phyloP scores from a whole-genome alignment of 2,888 invertebrate species.

The Ennomos erosarius region DNA sequence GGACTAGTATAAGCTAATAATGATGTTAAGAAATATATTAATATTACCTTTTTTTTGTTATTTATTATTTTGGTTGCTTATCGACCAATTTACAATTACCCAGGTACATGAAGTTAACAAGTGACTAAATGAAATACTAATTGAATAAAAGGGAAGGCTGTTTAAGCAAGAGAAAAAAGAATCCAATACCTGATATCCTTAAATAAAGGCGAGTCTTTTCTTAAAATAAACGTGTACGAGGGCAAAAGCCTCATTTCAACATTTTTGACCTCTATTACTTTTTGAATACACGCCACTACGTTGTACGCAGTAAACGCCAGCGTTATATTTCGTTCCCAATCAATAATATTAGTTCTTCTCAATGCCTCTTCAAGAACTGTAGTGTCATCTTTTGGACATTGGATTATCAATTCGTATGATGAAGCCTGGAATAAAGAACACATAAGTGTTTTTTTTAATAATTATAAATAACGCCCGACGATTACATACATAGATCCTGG shows the following conservation, averaged over 20 bases:
- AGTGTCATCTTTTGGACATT: constrained; percentile 54
- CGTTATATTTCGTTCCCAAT: constrained; percentile 15
- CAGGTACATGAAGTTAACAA: no score
- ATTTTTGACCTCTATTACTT: constrained; percentile 15
- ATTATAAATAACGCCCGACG: no score
- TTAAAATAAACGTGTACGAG: constrained; percentile 11
- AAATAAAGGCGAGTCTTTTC: constrained; percentile 17
- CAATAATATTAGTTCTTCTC: constrained; percentile 47
- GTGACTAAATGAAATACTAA: no score
- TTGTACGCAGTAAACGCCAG: constrained; percentile 13
- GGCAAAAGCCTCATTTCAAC: constrained; percentile 3
- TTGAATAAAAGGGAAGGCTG: no score
- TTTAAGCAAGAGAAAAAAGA: no score
- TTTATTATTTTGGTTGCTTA: no score
- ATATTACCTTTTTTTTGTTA: no score
- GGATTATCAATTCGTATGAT: constrained; percentile 58
- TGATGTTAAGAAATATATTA: no score
- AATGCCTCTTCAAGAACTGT: constrained; percentile 55
- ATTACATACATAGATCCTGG: no score
- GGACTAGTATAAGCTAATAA: no score
- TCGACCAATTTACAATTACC: no score
- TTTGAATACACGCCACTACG: constrained; percentile 9
- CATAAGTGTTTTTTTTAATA: no score
- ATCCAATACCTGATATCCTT: constrained; percentile 13
- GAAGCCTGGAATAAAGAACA: constrained; percentile 44